A percentile compares a stretch with the other conserved stretches of the same genome.
These are phyloP conservation scores for Martes martes DNA, from an alignment of 2,113 vertebrate genomes.

Conservation along the genomic window DNA sequence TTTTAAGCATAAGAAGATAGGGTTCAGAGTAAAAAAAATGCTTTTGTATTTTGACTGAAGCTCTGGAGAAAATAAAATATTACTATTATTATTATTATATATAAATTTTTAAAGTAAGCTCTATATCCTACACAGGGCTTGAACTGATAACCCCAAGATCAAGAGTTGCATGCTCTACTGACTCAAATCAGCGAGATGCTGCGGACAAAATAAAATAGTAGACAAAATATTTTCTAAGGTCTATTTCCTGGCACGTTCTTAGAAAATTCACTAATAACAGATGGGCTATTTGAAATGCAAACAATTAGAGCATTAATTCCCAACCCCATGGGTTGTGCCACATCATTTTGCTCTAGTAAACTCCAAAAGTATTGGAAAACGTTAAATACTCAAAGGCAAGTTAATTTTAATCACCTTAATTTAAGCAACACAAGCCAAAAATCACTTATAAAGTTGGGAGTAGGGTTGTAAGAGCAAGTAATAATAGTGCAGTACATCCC, in stretches of 20 bases:
- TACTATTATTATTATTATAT: not conserved
- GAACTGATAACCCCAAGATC: not conserved
- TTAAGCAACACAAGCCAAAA: not conserved
- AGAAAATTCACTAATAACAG: constrained; percentile 33
- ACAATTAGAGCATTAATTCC: constrained; percentile 24
- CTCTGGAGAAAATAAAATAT: constrained; percentile 19
- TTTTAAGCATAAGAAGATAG: not conserved
- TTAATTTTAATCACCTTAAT: constrained; percentile 1
- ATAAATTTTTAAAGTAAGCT: not conserved
- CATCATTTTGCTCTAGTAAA: constrained; percentile 5
- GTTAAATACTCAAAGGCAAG: not conserved
- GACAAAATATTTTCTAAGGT: constrained; percentile 19
- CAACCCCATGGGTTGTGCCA: not conserved
- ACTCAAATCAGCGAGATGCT: not conserved
- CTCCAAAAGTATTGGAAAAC: not conserved
- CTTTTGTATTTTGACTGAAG: constrained; percentile 36
- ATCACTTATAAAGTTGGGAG: not conserved
- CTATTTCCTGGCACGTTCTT: constrained; percentile 36
- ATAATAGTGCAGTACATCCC: not conserved
- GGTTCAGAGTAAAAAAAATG: not conserved
- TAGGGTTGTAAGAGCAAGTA: not conserved
- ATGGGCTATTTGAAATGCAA: constrained; percentile 58
- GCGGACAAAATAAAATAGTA: constrained; percentile 25
- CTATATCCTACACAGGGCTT: not conserved
- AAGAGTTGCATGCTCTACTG: not conserved